phyloP scores from a whole-genome alignment of 1,140 invertebrate species.

The Bombus waltoni region DNA sequence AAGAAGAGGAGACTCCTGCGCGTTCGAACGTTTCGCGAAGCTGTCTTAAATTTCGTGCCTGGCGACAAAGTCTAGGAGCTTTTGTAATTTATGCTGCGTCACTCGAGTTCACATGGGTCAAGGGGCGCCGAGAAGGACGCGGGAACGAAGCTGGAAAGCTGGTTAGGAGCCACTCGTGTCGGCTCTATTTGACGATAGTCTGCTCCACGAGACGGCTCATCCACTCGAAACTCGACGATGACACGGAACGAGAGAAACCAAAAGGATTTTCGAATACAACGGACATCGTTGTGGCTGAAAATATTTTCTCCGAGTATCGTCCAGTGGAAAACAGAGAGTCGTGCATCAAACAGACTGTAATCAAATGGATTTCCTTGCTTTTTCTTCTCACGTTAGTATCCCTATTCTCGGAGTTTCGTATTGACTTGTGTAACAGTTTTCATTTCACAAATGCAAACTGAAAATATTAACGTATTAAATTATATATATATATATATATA shows the following conservation, averaged over 20 bases:
- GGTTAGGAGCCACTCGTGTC: slow-evolving; percentile 50
- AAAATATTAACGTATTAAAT: neutral
- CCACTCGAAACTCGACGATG: slow-evolving; percentile 25
- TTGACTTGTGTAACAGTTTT: too few species aligned
- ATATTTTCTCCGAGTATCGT: neutral
- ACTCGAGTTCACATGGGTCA: slow-evolving; percentile 39
- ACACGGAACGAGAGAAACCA: slow-evolving; percentile 22
- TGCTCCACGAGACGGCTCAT: slow-evolving; percentile 48
- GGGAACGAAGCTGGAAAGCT: slow-evolving; percentile 37
- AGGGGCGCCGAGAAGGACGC: slow-evolving; percentile 17
- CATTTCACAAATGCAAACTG: too few species aligned
- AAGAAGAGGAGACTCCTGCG: neutral
- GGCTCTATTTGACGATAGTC: slow-evolving; percentile 54
- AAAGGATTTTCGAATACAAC: slow-evolving; percentile 41
- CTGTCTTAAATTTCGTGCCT: slow-evolving; percentile 16
- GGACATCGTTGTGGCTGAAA: neutral
- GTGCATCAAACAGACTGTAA: neutral
- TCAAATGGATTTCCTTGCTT: neutral
- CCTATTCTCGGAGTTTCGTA: neutral
- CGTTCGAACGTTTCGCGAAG: neutral
- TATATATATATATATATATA: too few species aligned
- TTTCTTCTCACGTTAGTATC: neutral
- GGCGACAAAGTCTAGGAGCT: slow-evolving; percentile 28
- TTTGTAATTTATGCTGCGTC: slow-evolving; percentile 41
- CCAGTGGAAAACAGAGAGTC: neutral